phyloP scores from a whole-genome alignment of 2,113 vertebrate species.

The Sula dactylatra region DNA sequence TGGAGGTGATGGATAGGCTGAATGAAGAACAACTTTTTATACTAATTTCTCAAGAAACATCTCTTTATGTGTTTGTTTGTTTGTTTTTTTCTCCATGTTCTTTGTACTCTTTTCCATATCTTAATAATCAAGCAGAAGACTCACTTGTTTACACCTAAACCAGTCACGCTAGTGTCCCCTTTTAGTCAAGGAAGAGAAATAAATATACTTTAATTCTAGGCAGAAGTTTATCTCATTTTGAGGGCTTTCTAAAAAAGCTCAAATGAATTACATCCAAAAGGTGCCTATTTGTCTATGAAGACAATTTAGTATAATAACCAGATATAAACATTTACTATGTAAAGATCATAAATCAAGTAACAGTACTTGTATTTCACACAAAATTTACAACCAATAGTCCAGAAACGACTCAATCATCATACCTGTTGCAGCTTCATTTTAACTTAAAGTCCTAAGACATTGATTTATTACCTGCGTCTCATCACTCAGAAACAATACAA shows the following conservation, averaged over 20 bases:
- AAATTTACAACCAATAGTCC: neutral
- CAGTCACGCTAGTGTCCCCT: neutral
- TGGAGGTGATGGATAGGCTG: neutral
- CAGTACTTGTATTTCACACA: neutral
- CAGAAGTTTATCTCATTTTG: neutral
- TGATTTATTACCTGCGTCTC: neutral
- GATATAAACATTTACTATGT: neutral
- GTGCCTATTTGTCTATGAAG: neutral
- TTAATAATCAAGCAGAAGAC: neutral
- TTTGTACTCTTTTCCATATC: neutral
- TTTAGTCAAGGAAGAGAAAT: neutral
- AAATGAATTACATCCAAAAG: neutral
- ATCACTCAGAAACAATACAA: neutral
- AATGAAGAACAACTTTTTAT: neutral
- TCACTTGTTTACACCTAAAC: neutral
- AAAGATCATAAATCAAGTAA: neutral
- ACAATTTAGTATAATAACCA: neutral
- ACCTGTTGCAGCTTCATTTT: neutral
- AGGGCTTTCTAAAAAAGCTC: neutral
- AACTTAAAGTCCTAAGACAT: neutral
- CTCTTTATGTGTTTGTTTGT: neutral
- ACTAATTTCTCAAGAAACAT: neutral
- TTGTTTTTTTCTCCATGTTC: neutral
- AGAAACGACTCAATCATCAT: neutral
- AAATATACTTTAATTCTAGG: neutral